Base-by-base conservation (phyloP, 2,113 vertebrate species). In the Nesoenas mayeri region DNA sequence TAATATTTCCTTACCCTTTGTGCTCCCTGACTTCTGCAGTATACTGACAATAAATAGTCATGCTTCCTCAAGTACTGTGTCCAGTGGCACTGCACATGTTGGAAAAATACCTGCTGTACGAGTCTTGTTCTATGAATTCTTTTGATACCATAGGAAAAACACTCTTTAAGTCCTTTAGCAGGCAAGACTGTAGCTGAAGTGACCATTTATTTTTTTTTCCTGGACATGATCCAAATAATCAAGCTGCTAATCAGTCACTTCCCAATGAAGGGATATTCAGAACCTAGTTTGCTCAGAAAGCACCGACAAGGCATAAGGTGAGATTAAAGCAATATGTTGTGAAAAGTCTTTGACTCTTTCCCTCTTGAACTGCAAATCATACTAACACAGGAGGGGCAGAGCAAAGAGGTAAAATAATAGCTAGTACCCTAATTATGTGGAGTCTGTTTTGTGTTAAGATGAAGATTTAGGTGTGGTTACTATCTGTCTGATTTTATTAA, bases 321-420 rank as follows among this genome's bases (percentile, higher is more conserved):
- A 75, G 91, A 75, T 48, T 86, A 69, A 91, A 95, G 57, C 16
- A 56, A 2, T 57, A 60, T 67, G 32, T 88, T 67, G 69, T 62
- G 48, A 75, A 86, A 90, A 95, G 86, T 71, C 16, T 70, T 89
- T 88, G 60, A 67, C 75, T 95, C 85, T 94, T 91, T 91, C 72
- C 79, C 75, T 93, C 91, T 88, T 84, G 79, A 91, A 79, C 82
- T 91, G 34, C 6, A 12, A 91, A 94, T 67, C 25, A 14, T 72
- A 72, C 58, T 88, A 95, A 97, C 96, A 96, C 79, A 85, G 72
- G 44, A 71, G 88, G 66, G 70, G 84, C 84, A 86, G 61, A 85
- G 70, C 60, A 91, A 74, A 92, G 88, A 85, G 95, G 14, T 93
- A 79, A 95, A 95, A 97, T 88, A 96, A 95, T 88, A 97, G 82